A percentile compares a stretch with the other conserved stretches of the same genome.
Evolutionary conservation across 2,888 invertebrate genomes (phyloP).

Genomic region (Dromius quadrimaculatus): DNA sequence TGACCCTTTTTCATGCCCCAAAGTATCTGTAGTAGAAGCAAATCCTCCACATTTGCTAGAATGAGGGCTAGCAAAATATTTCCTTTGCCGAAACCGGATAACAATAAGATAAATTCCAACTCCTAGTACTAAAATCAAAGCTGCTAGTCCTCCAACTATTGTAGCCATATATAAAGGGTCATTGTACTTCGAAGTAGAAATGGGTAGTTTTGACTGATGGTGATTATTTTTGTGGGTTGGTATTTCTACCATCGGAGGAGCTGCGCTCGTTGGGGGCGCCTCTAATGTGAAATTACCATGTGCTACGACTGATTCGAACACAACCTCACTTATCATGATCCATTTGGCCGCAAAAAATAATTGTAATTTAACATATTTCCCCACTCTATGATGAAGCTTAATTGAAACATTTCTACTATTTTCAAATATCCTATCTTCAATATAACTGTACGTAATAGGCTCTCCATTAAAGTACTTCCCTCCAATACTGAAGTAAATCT

Average conservation of each 20-base stretch:
- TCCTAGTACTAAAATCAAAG: slow-evolving; percentile 78
- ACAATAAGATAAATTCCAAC: slow-evolving; percentile 80
- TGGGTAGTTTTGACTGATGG: slow-evolving; percentile 71
- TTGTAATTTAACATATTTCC: slow-evolving; percentile 82
- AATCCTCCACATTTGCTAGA: slow-evolving; percentile 71
- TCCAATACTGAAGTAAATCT: slow-evolving; percentile 84
- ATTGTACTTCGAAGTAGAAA: slow-evolving; percentile 76
- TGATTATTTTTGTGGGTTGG: slow-evolving; percentile 66
- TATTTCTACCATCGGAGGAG: slow-evolving; percentile 68
- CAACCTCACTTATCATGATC: slow-evolving; percentile 91
- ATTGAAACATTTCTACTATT: slow-evolving; percentile 84
- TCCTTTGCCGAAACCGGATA: slow-evolving; percentile 77
- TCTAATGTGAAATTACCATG: slow-evolving; percentile 83
- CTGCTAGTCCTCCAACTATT: slow-evolving; percentile 81
- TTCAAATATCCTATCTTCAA: slow-evolving; percentile 85
- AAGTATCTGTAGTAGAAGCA: slow-evolving; percentile 59
- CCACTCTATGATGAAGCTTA: slow-evolving; percentile 84
- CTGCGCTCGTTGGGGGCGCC: slow-evolving; percentile 69
- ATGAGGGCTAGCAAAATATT: slow-evolving; percentile 79
- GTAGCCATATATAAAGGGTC: slow-evolving; percentile 82
- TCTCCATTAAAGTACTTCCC: slow-evolving; percentile 83
- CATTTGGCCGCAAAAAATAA: slow-evolving; percentile 85
- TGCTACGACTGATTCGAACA: slow-evolving; percentile 84
- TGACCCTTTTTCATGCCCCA: slow-evolving; percentile 63
- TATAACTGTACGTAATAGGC: slow-evolving; percentile 79